Evolutionary conservation across 1,140 invertebrate genomes (phyloP).

Genomic region (Stenopsyche tienmushanensis): DNA sequence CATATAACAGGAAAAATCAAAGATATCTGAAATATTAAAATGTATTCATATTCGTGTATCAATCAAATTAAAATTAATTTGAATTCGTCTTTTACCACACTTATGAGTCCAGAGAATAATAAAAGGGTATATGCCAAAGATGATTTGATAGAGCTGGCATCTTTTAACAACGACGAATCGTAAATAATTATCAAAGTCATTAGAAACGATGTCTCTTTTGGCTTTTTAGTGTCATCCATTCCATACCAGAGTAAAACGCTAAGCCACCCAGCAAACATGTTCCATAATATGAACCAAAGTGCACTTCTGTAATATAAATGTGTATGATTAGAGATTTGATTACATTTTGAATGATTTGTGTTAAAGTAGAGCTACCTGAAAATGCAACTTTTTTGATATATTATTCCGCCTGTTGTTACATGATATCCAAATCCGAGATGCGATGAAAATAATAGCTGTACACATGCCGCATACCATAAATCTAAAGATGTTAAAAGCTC

Average conservation of each 20-base stretch:
- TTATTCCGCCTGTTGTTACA: conserved; percentile 54
- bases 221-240: conserved; percentile 43
- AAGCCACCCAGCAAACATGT: conserved; percentile 50
- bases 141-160: conserved; percentile 47
- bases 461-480: conserved; percentile 56
- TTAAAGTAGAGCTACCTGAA: conserved; percentile 48
- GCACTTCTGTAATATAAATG: conserved; percentile 47
- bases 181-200: conserved; percentile 53
- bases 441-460: conserved; percentile 58
- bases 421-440: conserved; percentile 58
- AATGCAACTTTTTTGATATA: conserved; percentile 57
- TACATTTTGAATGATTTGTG: background rate
- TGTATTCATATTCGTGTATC: conserved; percentile 1
- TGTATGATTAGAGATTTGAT: conserved; percentile 1
- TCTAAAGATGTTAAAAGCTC: conserved; percentile 21
- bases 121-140: conserved; percentile 49
- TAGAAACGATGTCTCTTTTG: conserved; percentile 47
- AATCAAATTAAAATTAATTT: conserved; percentile 25
- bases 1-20: conserved; percentile 52
- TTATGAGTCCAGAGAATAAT: conserved; percentile 53
- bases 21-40: conserved; percentile 48
- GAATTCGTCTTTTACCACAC: conserved; percentile 48
- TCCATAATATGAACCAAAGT: conserved; percentile 50
- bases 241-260: conserved; percentile 49
- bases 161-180: conserved; percentile 45